Evolutionary conservation across 2,888 invertebrate genomes (phyloP).

Genomic region (Bimastos eiseni): DNA sequence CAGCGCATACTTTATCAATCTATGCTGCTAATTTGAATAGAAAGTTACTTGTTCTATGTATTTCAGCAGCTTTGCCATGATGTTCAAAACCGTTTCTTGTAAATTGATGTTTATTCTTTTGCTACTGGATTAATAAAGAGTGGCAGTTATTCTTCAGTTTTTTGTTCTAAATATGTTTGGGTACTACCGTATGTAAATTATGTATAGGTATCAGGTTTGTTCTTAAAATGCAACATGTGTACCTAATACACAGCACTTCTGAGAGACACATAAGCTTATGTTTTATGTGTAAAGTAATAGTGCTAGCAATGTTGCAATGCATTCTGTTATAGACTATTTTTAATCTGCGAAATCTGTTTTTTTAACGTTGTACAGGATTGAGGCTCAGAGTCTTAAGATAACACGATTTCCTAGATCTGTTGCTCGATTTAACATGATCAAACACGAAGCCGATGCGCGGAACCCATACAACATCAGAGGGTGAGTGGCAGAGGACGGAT

Average conservation of each 20-base stretch:
- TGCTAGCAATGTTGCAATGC: background rate
- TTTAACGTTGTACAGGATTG: slow-evolving; percentile 7
- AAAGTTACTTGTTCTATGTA: background rate
- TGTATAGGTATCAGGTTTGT: background rate
- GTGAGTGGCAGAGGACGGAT: background rate
- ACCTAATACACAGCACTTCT: background rate
- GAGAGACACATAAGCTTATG: background rate
- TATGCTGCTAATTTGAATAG: background rate
- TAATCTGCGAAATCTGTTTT: background rate
- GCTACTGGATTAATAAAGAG: too few relatives aligned
- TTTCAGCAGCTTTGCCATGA: background rate
- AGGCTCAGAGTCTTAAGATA: slow-evolving; percentile 25
- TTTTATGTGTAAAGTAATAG: background rate
- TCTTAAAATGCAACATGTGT: background rate
- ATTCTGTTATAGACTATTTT: background rate
- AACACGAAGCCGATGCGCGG: slow-evolving; percentile 30
- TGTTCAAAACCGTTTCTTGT: too few relatives aligned
- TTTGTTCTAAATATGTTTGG: too few relatives aligned
- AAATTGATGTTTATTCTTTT: too few relatives aligned
- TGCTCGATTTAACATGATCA: slow-evolving; percentile 36
- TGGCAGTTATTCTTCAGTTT: too few relatives aligned
- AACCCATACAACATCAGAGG: slow-evolving; percentile 31
- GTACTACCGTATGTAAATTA: too few relatives aligned
- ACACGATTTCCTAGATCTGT: slow-evolving; percentile 29
- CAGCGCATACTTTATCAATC: background rate